Evolutionary conservation across 1,140 invertebrate species (phyloP).

Genomic region (Drosophila pachea): DNA sequence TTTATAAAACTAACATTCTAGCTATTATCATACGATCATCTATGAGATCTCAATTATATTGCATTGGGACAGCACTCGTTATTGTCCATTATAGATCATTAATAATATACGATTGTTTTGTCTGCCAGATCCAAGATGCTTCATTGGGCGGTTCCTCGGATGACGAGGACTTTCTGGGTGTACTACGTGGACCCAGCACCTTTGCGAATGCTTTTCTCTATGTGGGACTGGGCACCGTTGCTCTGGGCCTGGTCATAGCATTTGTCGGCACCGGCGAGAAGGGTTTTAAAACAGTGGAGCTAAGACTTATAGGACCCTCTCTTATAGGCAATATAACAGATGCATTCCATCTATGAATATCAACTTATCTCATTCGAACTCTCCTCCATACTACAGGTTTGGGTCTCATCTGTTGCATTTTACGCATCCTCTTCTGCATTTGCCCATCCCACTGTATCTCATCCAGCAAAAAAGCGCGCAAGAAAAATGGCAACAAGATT

Average conservation of each 20-base stretch:
- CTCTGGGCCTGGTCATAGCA: constrained; percentile 90
- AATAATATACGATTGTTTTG: constrained; percentile 9
- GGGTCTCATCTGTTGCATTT: constrained; percentile 82
- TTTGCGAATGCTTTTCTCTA: constrained; percentile 89
- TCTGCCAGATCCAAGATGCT: constrained; percentile 75
- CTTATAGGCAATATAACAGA: constrained; percentile 80
- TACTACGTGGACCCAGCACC: constrained; percentile 82
- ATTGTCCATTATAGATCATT: neutral
- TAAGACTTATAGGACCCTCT: constrained; percentile 90
- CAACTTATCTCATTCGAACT: neutral
- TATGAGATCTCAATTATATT: constrained; percentile 1
- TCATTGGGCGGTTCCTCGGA: constrained; percentile 78
- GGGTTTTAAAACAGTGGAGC: constrained; percentile 91
- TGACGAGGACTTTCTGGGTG: constrained; percentile 80
- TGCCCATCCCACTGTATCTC: constrained; percentile 81
- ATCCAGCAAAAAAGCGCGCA: constrained; percentile 73
- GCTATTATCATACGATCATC: neutral
- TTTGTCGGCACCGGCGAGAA: constrained; percentile 94
- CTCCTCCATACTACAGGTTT: constrained; percentile 58
- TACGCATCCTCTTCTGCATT: constrained; percentile 82
- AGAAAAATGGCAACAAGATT: constrained; percentile 77
- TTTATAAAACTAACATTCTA: constrained; percentile 1
- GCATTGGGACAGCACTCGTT: constrained; percentile 8
- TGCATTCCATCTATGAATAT: neutral
- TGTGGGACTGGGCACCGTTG: constrained; percentile 89